These are phyloP conservation scores for Cherax destructor DNA, from an alignment of 1,140 invertebrate species.

Conservation along the genomic window DNA sequence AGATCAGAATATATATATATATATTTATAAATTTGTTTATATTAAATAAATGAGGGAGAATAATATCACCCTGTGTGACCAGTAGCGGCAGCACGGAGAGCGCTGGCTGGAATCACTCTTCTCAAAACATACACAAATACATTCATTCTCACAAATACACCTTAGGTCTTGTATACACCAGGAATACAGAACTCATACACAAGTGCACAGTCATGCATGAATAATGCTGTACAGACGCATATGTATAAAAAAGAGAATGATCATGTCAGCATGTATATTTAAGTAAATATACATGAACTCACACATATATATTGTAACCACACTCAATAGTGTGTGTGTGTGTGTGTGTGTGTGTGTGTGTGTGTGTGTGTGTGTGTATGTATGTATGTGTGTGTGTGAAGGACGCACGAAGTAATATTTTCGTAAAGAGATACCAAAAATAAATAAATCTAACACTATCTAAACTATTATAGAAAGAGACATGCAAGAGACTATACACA, in stretches of 20 bases:
- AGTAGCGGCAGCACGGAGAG: not conserved
- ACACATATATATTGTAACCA: not conserved
- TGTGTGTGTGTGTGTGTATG: not conserved
- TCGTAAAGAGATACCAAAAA: constrained; percentile 41
- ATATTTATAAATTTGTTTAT: constrained; percentile 1
- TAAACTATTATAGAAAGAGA: constrained; percentile 13
- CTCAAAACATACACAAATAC: not conserved
- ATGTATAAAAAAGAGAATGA: not conserved
- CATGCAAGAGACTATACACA: not conserved
- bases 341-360: not conserved
- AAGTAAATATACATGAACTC: not conserved
- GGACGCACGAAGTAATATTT: not conserved
- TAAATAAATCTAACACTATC: constrained; percentile 42
- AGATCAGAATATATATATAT: not conserved
- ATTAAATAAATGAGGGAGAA: not conserved
- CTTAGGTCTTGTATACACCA: not conserved
- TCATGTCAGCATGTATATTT: not conserved
- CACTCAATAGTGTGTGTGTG: not conserved
- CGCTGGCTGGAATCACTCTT: not conserved
- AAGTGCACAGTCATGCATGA: not conserved
- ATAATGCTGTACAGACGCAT: not conserved
- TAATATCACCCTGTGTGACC: not conserved
- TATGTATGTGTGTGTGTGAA: not conserved
- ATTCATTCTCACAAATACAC: not conserved
- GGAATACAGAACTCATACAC: not conserved